Evolutionary conservation across 2,113 vertebrate genomes (phyloP).

Genomic region (Montifringilla adamsi): DNA sequence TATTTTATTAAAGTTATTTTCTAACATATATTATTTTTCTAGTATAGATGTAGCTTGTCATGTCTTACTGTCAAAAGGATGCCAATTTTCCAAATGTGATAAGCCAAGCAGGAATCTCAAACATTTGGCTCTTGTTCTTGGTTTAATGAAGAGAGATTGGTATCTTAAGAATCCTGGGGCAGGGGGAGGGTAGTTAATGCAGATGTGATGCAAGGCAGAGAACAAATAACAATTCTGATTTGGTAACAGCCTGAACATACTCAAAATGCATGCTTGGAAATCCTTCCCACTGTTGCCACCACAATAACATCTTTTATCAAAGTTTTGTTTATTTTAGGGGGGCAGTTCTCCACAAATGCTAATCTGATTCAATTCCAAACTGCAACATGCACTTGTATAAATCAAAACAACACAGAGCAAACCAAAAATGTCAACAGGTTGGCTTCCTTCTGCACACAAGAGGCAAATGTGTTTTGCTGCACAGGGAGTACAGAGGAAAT

Average conservation of each 20-base stretch:
- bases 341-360: neutral
- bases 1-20: neutral
- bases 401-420: neutral
- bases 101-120: neutral
- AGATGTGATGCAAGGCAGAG: conserved; percentile 44
- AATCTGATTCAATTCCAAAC: neutral
- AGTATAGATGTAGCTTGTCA: neutral
- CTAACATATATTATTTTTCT: neutral
- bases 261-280: conserved; percentile 21
- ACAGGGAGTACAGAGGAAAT: neutral
- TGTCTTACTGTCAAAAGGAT: neutral
- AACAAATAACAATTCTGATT: conserved; percentile 30
- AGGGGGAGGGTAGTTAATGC: neutral
- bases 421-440: neutral
- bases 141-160: conserved; percentile 1
- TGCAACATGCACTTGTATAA: neutral
- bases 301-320: conserved; percentile 26
- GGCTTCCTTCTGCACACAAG: neutral
- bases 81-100: neutral
- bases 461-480: neutral
- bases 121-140: neutral
- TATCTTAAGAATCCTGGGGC: conserved; percentile 54
- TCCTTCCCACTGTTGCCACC: conserved; percentile 27
- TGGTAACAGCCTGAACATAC: neutral
- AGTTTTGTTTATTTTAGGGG: neutral